A percentile compares a stretch with the other conserved stretches of the same genome.
Conservation (phyloP, 2,113 vertebrate species). For the Eublepharis macularius region DNA sequence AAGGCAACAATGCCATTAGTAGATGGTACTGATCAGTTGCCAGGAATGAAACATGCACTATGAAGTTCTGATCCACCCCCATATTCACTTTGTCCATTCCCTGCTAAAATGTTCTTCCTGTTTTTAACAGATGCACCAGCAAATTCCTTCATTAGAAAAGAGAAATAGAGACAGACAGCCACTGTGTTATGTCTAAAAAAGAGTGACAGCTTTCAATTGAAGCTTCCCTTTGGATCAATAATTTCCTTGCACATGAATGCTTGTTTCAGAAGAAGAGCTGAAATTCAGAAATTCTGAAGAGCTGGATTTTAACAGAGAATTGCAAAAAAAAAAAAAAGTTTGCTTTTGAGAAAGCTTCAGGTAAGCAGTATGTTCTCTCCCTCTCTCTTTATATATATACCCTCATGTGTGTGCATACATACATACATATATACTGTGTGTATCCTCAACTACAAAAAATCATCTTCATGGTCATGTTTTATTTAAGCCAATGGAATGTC, state of each 20-base stretch:
- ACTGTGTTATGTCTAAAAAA: slow-evolving; percentile 5
- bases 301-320: slow-evolving; percentile 14
- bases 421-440: no score
- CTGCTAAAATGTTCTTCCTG: no score
- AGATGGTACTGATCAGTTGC: no score
- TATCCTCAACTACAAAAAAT: slow-evolving; percentile 2
- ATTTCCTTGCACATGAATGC: background rate
- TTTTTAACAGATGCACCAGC: no score
- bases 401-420: slow-evolving; percentile 2
- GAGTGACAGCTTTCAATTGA: slow-evolving; percentile 21
- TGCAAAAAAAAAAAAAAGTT: background rate
- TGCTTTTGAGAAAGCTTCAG: slow-evolving; percentile 23
- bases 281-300: background rate
- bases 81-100: no score
- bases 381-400: background rate
- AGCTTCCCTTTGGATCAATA: slow-evolving; percentile 38
- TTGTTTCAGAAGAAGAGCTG: no score
- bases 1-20: no score
- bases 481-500: slow-evolving; percentile 22
- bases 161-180: no score
- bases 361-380: no score
- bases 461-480: slow-evolving; percentile 23
- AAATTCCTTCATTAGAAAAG: no score
- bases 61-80: no score
- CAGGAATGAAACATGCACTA: no score